These are phyloP conservation scores for Caenorhabditis virilis DNA, from an alignment of 2,888 invertebrate genomes.

Conservation along the genomic window DNA sequence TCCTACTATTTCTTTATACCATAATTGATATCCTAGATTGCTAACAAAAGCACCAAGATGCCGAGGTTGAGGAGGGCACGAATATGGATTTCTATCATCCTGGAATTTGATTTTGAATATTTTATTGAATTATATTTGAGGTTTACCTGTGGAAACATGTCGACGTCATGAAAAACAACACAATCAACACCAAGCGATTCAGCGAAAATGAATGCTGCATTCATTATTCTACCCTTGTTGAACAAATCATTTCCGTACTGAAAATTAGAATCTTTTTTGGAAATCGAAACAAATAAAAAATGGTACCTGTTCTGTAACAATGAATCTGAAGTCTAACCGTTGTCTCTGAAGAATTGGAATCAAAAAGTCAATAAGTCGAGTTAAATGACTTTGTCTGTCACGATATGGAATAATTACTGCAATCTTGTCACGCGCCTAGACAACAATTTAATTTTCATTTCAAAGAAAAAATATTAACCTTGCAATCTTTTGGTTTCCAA, in stretches of 20 bases:
- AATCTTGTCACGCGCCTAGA: conserved; percentile 56
- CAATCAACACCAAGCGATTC: conserved; percentile 65
- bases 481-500: conserved; percentile 67
- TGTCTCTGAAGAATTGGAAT: conserved; percentile 68
- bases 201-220: conserved; percentile 66
- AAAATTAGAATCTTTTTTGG: conserved; percentile 12
- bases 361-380: conserved; percentile 66
- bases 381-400: conserved; percentile 67
- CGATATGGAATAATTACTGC: conserved; percentile 69
- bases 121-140: not conserved
- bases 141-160: conserved; percentile 70
- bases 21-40: conserved; percentile 71
- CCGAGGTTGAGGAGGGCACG: conserved; percentile 69
- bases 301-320: conserved; percentile 68
- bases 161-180: conserved; percentile 70
- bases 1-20: conserved; percentile 71
- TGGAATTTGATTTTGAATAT: too few relatives aligned
- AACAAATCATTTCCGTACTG: conserved; percentile 66
- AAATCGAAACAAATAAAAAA: not conserved
- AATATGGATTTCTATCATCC: conserved; percentile 70
- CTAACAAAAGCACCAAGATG: conserved; percentile 71
- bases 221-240: conserved; percentile 69
- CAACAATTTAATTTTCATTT: not conserved
- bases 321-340: conserved; percentile 68
- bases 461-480: conserved; percentile 25